Base-by-base conservation (phyloP, 2,888 invertebrate genomes). In the Pammene aurita region DNA sequence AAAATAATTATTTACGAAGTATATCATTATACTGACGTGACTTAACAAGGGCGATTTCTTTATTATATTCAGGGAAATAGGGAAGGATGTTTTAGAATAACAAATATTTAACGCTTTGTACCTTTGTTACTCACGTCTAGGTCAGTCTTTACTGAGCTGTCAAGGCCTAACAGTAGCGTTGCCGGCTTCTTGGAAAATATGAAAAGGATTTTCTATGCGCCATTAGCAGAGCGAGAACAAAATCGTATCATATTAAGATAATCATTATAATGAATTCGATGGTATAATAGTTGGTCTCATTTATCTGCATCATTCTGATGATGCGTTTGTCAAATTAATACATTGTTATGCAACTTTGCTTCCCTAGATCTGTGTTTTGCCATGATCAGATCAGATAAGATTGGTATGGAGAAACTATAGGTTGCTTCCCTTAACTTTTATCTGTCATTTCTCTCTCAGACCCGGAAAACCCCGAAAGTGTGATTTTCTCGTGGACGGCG, bases 401-500 rank as follows among this genome's bases (percentile, higher is more conserved):
- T 26, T 4, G 4, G 26, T 26, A 26, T 26, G 26, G 26, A 26
- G 26, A 4, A 26, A 26, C 26, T 26, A 26, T 26, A 2, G 26
- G 26, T 26, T 4, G 4, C 26, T n/a, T n/a, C n/a, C n/a, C n/a
- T n/a, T n/a, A n/a, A n/a, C 26, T 26, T 26, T 26, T 26, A 1
- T 26, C 26, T 26, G 26, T 26, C 26, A 46, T 6, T 14, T 46
- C 34, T n/a, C 54, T 34, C 9, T 9, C n/a, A 5, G 13, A 62
- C 62, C 62, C 62, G 62, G 62, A 62, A 62, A 62, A 62, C 52
- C 62, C 62, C 52, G 41, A 62, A 62, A 62, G 41, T 41, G 26
- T 52, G 44, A 63, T 63, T 63, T 63, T 44, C 54, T 42, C 26
- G 34, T 13, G 9, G 62, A 26, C 18, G 13, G 63, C 52, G 56